These are phyloP conservation scores for Amphiprion ocellaris DNA, from an alignment of 2,113 vertebrate genomes.

Conservation along the genomic window DNA sequence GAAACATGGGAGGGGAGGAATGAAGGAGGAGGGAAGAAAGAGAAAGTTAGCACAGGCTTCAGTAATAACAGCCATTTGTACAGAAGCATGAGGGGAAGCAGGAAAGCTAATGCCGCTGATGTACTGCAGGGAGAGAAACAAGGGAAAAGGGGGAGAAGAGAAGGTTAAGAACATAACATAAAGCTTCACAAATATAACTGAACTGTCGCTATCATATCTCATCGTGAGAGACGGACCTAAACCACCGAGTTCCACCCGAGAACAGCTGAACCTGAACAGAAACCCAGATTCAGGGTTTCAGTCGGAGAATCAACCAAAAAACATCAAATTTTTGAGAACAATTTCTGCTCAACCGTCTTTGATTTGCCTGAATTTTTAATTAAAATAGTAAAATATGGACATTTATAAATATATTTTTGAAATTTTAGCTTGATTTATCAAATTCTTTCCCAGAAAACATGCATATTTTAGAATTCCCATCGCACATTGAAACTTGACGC, in stretches of 20 bases:
- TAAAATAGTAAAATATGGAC: no score
- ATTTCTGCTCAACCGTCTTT: no score
- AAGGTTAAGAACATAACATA: constrained; percentile 53
- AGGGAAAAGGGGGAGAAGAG: constrained; percentile 38
- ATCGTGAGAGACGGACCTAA: no score
- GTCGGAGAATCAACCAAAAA: no score
- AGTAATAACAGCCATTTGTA: constrained; percentile 29
- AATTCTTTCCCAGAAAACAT: no score
- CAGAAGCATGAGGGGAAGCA: constrained; percentile 37
- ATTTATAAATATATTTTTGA: no score
- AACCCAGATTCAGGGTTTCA: no score
- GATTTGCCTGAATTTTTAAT: no score
- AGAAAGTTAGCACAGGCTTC: constrained; percentile 56
- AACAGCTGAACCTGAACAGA: background rate
- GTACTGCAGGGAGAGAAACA: constrained; percentile 64
- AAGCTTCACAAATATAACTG: constrained; percentile 17
- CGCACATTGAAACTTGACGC: no score
- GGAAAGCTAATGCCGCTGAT: constrained; percentile 27
- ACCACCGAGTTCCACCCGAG: background rate
- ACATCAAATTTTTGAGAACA: no score
- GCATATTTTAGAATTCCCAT: no score
- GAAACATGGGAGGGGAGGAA: constrained; percentile 3
- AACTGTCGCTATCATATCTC: background rate
- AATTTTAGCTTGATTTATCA: no score
- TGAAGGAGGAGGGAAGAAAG: constrained; percentile 26